Evolutionary conservation across 2,797 vertebrate genomes (phyloP), one percentile per base, ranked within the genome.

Genomic region (Nyctibius grandis): DNA sequence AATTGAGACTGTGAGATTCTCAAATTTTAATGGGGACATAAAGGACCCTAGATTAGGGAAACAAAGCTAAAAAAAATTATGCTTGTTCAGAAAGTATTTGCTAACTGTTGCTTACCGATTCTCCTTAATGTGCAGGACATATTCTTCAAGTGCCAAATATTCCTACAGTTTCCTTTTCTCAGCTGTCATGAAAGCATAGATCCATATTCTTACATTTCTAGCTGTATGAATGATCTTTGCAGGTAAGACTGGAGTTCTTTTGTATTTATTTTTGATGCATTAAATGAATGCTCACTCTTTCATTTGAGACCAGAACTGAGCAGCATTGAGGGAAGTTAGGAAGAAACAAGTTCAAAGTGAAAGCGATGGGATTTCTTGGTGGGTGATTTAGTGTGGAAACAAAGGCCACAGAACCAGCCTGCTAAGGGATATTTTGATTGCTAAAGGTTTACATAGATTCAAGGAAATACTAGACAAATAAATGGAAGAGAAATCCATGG

Each of bases 181-280:
- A 99, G 99, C 96, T 99, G 99, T 96, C 99, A 99, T 94, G 99
- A 99, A 97, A 99, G 99, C 95, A 99, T 99, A 84, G 99, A 99
- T 95, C 99, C 99, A 1, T 99, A 99, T 96, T 99, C 99, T 47
- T 99, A 99, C 95, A 99, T 99, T 95, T 99, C 99, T 96, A 99
- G 99, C 97, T 99, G 99, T 95, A 98, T 99, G 93, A 99, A 99
- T 90, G 99, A 99, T 97, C 98, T 99, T 74, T 99, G 99, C 98
- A 98, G 99, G 99, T 99, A 99, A 99, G 99, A 65, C 38, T 29
- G 65, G 8, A 75, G 34, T 65, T 82, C 28, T 89, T 85, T 11
- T 59, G 13, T 76, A 31, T 74, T 91, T 72, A 23, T 67, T 77
- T 57, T 90, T 80, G 57, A 84, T 7, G 11, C 7, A 13, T 79